Base-by-base conservation (phyloP, 2,113 vertebrate genomes). In the Pygathrix nemaeus region DNA sequence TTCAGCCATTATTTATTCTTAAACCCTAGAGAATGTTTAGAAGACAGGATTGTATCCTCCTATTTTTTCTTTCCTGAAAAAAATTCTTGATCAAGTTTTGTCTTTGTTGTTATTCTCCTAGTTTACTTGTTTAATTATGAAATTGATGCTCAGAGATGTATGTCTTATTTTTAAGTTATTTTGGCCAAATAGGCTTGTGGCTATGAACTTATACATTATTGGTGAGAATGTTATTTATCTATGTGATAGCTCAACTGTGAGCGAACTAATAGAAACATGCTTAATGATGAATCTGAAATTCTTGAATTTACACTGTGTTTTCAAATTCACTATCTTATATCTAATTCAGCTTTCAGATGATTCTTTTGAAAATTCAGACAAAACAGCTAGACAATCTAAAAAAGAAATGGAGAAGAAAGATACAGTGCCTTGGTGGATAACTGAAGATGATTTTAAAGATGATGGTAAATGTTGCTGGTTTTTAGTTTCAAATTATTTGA, bases 331-430 rank as follows among this genome's bases (percentile, higher is more conserved):
- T 79, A 45, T 6, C 35, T 81, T 73, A 1, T 64, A 55, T 95
- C 94, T 97, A 30, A 50, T 97, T 98, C 90, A 99, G 99, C 98
- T 99, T 98, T 99, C 99, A 99, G 99, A 99, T 98, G 99, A 99
- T 97, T 99, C 99, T 1, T 97, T 99, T 98, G 99, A 98, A 90
- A 98, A 97, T 97, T 98, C 99, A 79, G 98, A 98, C 82, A 98
- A 98, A 97, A 98, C 94, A 80, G 1, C 98, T 76, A 98, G 97
- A 48, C 98, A 98, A 61, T 96, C 98, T 55, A 97, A 96, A 83
- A 98, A 97, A 84, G 99, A 98, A 93, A 96, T 48, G 0, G 98
- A 98, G 97, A 99, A 99, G 75, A 98, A 98, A 82, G 93, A 98
- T 84, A 38, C 97, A 38, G 72, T 98, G 38, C 99, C 99, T 0